phyloP scores from a whole-genome alignment of 2,797 vertebrate genomes.

The Anguilla pacifica region DNA sequence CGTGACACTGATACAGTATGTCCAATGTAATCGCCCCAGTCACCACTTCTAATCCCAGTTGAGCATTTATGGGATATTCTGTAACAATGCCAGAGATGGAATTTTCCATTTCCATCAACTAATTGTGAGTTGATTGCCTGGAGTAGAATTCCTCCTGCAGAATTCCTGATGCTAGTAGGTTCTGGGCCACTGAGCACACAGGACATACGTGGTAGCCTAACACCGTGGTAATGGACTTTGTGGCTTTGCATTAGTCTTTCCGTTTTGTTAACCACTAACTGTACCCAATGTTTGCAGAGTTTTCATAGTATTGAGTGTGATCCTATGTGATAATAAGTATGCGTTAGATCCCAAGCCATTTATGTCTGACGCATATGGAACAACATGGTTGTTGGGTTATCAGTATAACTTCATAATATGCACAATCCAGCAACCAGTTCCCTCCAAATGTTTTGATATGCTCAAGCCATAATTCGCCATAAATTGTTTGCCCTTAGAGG shows the following conservation, averaged over 20 bases:
- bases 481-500: background rate
- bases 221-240: too few species aligned
- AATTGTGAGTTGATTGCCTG: background rate
- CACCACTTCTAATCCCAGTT: background rate
- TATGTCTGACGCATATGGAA: background rate
- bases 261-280: too few species aligned
- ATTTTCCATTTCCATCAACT: background rate
- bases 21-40: background rate
- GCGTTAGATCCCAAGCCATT: background rate
- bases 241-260: too few species aligned
- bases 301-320: background rate
- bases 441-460: background rate
- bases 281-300: background rate
- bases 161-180: too few species aligned
- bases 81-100: background rate
- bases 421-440: background rate
- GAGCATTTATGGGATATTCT: background rate
- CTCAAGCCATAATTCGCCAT: background rate
- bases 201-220: too few species aligned
- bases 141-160: background rate
- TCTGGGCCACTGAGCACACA: too few species aligned
- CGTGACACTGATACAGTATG: too few species aligned
- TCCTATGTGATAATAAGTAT: background rate
- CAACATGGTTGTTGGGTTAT: background rate
- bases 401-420: background rate